Evolutionary conservation across 2,888 invertebrate species (phyloP), one percentile per base, ranked within the genome.

Genomic region (Hypercompe scribonia): DNA sequence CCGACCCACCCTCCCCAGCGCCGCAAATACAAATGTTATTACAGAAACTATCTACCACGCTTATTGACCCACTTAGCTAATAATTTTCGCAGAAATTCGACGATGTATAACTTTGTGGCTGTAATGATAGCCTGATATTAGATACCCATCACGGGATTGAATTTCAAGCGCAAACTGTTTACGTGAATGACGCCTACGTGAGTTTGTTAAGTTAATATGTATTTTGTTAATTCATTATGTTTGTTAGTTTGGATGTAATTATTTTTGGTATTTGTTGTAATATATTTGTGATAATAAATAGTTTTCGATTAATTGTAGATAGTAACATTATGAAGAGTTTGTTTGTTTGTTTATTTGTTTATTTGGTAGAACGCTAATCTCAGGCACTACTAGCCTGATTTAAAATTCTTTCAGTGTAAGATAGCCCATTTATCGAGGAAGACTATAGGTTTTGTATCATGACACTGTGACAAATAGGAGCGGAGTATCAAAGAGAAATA

Each of bases 1-100:
- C 84, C 82, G 74, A 78, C 79, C 82, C 78, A 70, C 73, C 74
- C 78, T 65, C 50, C 70, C 81, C 71, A 78, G 78, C 77, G 73
- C 82, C 86, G 84, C 87, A 88, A 88, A 90, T 90, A 91, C 93
- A 92, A 93, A 93, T 90, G 88, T 92, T 93, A 93, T 93, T 93
- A 92, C 90, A 85, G 90, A 88, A 91, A 92, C 92, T 92, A 92
- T 92, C 90, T 89, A 84, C 85, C 80, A 82, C 83, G 87, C 89
- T 89, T 91, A 91, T 92, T 91, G 92, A 92, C 91, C 90, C 85
- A 89, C 86, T 90, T 90, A 78, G 76, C 81, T 84, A 83, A 87
- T 88, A 88, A 88, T 86, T 89, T 87, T 84, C 78, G 76, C 78
- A 81, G 80, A 82, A 85, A 76, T 86, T 88, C 80, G 68, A 79